Evolutionary conservation across 2,888 invertebrate genomes (phyloP).

Genomic region (Chymomyza amoena): DNA sequence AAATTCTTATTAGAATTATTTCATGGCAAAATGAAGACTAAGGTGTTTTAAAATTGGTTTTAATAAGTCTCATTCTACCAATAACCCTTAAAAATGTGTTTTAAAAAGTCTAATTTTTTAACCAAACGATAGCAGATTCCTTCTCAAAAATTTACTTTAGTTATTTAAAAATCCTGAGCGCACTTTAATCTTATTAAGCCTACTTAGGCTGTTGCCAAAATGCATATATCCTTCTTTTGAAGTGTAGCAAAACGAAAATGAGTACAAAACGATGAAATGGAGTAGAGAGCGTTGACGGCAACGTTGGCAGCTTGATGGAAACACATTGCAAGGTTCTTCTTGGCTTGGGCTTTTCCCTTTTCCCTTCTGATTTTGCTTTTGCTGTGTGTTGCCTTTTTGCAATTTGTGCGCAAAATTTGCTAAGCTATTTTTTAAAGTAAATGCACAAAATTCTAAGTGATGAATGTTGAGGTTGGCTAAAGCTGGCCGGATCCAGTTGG

Average conservation of each 20-base stretch:
- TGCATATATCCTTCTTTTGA: background rate
- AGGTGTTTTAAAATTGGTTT: too few species aligned
- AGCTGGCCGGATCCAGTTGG: background rate
- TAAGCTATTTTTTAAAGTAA: slow-evolving; percentile 8
- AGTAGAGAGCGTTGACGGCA: slow-evolving; percentile 14
- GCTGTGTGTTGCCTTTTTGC: slow-evolving; percentile 9
- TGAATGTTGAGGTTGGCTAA: slow-evolving; percentile 36
- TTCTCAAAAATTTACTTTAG: too few species aligned
- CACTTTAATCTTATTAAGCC: too few species aligned
- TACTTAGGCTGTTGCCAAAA: background rate
- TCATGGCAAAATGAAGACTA: too few species aligned
- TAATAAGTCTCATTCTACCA: too few species aligned
- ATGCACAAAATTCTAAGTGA: slow-evolving; percentile 6
- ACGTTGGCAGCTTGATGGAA: slow-evolving; percentile 11
- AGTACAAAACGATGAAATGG: slow-evolving; percentile 5
- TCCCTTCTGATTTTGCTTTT: too few species aligned
- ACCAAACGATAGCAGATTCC: too few species aligned
- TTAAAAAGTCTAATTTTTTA: too few species aligned
- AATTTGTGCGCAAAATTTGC: slow-evolving; percentile 3
- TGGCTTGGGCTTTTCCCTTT: slow-evolving; percentile 29
- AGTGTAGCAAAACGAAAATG: background rate
- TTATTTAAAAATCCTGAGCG: too few species aligned
- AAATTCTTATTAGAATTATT: too few species aligned
- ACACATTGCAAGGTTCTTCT: slow-evolving; percentile 32
- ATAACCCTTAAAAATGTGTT: too few species aligned